A percentile compares a stretch with the other conserved stretches of the same genome.
Conservation (phyloP, 2,888 invertebrate species). For the Carabus problematicus region DNA sequence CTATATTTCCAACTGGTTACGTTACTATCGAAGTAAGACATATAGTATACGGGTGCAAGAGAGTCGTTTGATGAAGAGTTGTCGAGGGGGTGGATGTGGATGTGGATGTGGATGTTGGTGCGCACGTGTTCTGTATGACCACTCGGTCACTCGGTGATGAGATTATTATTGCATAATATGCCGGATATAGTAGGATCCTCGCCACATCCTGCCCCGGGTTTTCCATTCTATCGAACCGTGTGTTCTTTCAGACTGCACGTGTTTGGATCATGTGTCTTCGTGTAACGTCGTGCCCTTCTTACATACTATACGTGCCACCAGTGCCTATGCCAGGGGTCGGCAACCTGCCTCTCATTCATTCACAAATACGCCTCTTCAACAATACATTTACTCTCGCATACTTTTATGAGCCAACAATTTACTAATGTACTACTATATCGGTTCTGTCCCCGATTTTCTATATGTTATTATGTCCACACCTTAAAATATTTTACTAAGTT, state of each 20-base stretch:
- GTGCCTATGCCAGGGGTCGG: background rate
- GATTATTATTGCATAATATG: slow-evolving; percentile 52
- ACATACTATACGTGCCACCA: background rate
- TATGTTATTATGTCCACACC: too few relatives aligned
- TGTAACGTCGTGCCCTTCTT: background rate
- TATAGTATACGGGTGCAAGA: too few relatives aligned
- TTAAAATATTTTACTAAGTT: too few relatives aligned
- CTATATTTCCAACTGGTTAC: too few relatives aligned
- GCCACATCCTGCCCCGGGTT: slow-evolving; percentile 54
- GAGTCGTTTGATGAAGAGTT: background rate
- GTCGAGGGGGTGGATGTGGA: background rate
- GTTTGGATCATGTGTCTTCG: slow-evolving; percentile 27
- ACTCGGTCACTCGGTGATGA: slow-evolving; percentile 33
- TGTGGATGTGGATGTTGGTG: background rate
- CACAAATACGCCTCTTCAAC: slow-evolving; percentile 1
- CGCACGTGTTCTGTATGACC: slow-evolving; percentile 28
- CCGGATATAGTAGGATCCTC: slow-evolving; percentile 53
- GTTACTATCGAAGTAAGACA: too few relatives aligned
- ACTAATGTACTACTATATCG: too few relatives aligned
- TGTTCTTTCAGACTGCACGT: slow-evolving; percentile 8
- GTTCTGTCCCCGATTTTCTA: too few relatives aligned
- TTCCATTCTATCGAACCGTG: slow-evolving; percentile 24
- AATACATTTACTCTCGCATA: background rate
- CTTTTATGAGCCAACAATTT: background rate
- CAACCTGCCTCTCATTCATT: background rate